Evolutionary conservation across 2,888 invertebrate genomes (phyloP), one percentile per base, ranked within the genome.

Genomic region (Temnothorax ravouxi): DNA sequence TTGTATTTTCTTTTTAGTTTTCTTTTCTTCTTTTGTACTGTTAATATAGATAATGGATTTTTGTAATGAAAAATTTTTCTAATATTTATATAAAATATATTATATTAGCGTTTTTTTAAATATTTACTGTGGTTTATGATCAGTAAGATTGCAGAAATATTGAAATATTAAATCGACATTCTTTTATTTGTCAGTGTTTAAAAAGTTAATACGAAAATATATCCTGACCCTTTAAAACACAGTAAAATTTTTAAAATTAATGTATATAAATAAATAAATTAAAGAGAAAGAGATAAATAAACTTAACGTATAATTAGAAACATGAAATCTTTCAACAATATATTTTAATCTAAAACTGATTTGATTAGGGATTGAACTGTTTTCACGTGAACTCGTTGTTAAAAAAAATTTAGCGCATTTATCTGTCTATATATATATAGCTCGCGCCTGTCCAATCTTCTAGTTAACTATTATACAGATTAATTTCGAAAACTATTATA

Each of bases 401-500:
- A 29, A 29, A n/a, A 29, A 13, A 52, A 52, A 38, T 64, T 15
- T 66, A 25, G 13, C 21, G 18, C 9, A 15, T 64, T 13, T 4
- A 74, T 44, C n/a, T 44, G 4, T n/a, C 11, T 74, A 9, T 18
- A 66, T 21, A 66, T 74, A 9, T 18, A 66, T 21, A 66, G 8
- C 50, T 66, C 11, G 21, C 64, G 6, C 18, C 18, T 13, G 18
- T 15, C 8, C 21, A 64, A 50, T 52, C 29, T 38, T 50, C 38
- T 25, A 76, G 34, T 64, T 64, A 44, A 62, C n/a, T n/a, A 61
- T 59, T 62, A 47, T 21, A 41, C 50, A 67, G 18, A 50, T 34
- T 41, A 38, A 38, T 64, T 76, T 29, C 25, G 56, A 67, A 66
- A 52, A 64, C 21, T 15, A 64, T 62, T 64, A 76, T 25, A 25